Evolutionary conservation across 2,888 invertebrate species (phyloP).

Genomic region (Stomorhina lunata): DNA sequence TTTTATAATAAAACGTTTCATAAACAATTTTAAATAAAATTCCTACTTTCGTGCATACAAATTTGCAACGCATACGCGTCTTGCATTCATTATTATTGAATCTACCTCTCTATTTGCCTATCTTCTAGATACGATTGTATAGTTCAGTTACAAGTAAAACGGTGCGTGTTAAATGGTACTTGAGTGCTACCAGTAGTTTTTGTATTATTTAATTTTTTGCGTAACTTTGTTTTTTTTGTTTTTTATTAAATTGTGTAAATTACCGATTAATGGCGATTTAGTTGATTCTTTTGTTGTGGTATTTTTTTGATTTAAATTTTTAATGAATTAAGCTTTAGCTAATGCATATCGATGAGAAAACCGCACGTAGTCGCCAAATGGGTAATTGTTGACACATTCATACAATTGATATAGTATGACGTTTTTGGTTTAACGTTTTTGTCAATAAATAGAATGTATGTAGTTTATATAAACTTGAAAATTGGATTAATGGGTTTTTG

Average conservation of each 20-base stretch:
- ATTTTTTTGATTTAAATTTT: too few species aligned
- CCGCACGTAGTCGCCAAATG: too few species aligned
- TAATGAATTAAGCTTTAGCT: too few species aligned
- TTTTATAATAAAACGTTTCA: conserved; percentile 31
- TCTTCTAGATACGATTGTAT: too few species aligned
- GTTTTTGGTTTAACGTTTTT: not conserved
- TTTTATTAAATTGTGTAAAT: conserved; percentile 30
- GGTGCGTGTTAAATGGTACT: not conserved
- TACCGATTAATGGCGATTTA: conserved; percentile 13
- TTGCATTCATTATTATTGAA: conserved; percentile 60
- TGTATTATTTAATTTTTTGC: conserved; percentile 27
- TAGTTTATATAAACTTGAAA: conserved; percentile 10
- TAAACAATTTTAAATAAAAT: conserved; percentile 33
- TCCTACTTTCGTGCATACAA: conserved; percentile 55
- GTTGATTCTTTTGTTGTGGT: conserved; percentile 8
- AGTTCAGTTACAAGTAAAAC: too few species aligned
- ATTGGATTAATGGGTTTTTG: not conserved
- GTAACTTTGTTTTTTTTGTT: conserved; percentile 38
- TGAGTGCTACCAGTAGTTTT: not conserved
- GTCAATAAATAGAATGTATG: not conserved
- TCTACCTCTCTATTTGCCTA: too few species aligned
- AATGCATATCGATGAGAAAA: too few species aligned
- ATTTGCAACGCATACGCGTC: conserved; percentile 53
- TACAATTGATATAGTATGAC: too few species aligned
- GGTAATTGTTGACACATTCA: too few species aligned